Conservation (phyloP, 2,113 vertebrate genomes). For the Aegithalos caudatus region DNA sequence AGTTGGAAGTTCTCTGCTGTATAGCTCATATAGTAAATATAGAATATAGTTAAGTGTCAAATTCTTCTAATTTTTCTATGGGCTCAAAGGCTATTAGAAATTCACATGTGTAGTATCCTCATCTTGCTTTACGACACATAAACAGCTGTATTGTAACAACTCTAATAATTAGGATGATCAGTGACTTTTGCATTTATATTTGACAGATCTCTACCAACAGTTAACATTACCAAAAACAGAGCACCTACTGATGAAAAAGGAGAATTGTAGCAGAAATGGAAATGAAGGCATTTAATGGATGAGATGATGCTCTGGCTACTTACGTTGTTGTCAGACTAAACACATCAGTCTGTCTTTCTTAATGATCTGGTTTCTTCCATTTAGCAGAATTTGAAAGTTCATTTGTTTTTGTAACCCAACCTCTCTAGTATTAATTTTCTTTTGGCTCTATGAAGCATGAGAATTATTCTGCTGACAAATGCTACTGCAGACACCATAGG, state of each 20-base stretch:
- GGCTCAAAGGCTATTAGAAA: background rate
- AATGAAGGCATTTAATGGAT: background rate
- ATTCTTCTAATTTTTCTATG: background rate
- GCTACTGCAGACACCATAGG: background rate
- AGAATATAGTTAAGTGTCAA: background rate
- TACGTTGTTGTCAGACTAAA: background rate
- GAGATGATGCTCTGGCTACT: background rate
- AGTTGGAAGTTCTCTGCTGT: background rate
- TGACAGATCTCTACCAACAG: background rate
- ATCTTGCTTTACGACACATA: background rate
- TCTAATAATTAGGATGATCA: background rate
- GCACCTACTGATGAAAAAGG: background rate
- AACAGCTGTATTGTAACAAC: background rate
- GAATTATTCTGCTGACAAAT: background rate
- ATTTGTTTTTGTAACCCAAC: conserved; percentile 26
- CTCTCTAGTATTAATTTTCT: conserved; percentile 12
- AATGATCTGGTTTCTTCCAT: background rate
- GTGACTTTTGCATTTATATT: background rate
- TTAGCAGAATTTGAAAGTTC: conserved; percentile 5
- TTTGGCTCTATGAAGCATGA: background rate
- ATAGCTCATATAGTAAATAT: background rate
- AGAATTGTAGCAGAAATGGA: background rate
- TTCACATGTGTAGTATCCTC: background rate
- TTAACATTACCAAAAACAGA: background rate
- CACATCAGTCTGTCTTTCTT: background rate